Evolutionary conservation across 2,888 invertebrate species (phyloP).

Genomic region (Crematogaster levior): DNA sequence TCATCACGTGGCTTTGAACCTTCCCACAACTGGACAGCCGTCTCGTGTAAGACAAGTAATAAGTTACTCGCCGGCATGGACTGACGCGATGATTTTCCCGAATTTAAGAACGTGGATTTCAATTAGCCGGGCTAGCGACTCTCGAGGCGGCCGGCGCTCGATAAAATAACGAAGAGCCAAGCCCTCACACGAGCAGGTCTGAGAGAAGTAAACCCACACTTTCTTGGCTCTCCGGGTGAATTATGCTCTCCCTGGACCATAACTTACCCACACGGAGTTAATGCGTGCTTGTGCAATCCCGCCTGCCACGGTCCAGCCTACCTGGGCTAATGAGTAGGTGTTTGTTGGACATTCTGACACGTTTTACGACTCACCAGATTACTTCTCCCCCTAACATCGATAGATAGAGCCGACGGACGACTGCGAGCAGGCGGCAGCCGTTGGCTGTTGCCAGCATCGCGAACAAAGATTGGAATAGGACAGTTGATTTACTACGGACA

Average conservation of each 20-base stretch:
- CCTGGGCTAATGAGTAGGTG: slow-evolving; percentile 85
- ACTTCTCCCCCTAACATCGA: slow-evolving; percentile 75
- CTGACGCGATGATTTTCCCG: slow-evolving; percentile 63
- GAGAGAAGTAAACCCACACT: slow-evolving; percentile 76
- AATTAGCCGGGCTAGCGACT: slow-evolving; percentile 78
- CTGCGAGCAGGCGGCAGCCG: slow-evolving; percentile 55
- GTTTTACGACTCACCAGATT: slow-evolving; percentile 84
- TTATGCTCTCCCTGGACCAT: slow-evolving; percentile 81
- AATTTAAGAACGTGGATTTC: slow-evolving; percentile 80
- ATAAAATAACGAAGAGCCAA: slow-evolving; percentile 80
- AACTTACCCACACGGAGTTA: slow-evolving; percentile 83
- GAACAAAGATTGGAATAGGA: slow-evolving; percentile 78
- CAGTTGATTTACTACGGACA: slow-evolving; percentile 76
- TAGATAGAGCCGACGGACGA: slow-evolving; percentile 73
- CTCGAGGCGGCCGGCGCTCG: slow-evolving; percentile 73
- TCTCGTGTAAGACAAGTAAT: slow-evolving; percentile 57
- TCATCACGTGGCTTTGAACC: slow-evolving; percentile 26
- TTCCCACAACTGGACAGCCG: slow-evolving; percentile 1
- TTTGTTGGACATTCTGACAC: slow-evolving; percentile 84
- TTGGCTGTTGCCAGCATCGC: slow-evolving; percentile 71
- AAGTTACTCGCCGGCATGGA: slow-evolving; percentile 47
- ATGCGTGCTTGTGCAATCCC: slow-evolving; percentile 82
- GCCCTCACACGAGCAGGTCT: slow-evolving; percentile 76
- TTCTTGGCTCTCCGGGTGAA: slow-evolving; percentile 79
- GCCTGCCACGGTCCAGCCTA: slow-evolving; percentile 77